Conservation (phyloP, 2,888 invertebrate species). For the Tetrapedia diversipes region DNA sequence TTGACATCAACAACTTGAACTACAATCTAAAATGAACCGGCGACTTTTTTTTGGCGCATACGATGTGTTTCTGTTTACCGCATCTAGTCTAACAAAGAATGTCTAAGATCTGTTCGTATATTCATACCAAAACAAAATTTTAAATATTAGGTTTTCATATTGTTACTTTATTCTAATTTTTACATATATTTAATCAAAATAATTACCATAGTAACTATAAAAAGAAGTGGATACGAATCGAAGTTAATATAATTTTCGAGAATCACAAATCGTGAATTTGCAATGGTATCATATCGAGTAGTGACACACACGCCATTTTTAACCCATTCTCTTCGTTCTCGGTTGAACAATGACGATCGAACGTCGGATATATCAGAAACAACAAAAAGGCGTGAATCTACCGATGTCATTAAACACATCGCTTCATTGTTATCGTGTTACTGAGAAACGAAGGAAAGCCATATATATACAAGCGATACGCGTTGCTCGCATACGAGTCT, state of each 20-base stretch:
- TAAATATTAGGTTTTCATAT: not conserved
- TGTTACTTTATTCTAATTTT: too few relatives aligned
- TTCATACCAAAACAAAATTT: not conserved
- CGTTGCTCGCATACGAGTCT: not conserved
- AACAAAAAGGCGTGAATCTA: constrained; percentile 27
- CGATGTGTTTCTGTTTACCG: constrained; percentile 40
- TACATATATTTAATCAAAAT: not conserved
- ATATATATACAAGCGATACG: constrained; percentile 12
- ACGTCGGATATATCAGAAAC: constrained; percentile 1
- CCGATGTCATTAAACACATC: constrained; percentile 40
- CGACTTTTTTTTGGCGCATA: not conserved
- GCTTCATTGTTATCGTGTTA: constrained; percentile 54
- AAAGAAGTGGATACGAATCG: not conserved
- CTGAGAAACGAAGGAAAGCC: constrained; percentile 31
- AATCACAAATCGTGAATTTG: not conserved
- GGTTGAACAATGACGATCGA: constrained; percentile 1
- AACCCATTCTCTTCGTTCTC: not conserved
- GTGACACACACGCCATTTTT: not conserved
- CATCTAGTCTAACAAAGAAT: not conserved
- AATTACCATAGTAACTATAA: not conserved
- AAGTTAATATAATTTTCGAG: not conserved
- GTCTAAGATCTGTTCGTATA: not conserved
- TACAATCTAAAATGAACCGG: constrained; percentile 35
- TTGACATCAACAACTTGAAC: constrained; percentile 42
- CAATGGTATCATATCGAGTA: not conserved